phyloP scores from a whole-genome alignment of 1,140 invertebrate species.

The Penaeus vannamei region DNA sequence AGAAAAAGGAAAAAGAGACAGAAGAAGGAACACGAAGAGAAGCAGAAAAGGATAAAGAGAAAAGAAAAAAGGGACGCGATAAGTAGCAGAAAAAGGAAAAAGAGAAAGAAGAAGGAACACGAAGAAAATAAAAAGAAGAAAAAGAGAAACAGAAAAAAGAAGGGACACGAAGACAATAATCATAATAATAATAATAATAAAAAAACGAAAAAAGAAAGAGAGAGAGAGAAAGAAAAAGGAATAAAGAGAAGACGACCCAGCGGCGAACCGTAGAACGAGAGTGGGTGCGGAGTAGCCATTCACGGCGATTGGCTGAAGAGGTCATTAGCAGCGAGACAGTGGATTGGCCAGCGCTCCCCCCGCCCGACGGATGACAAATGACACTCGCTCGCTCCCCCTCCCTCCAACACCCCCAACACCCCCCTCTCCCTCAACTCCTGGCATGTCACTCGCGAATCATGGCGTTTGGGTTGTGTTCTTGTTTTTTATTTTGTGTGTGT shows the following conservation, averaged over 20 bases:
- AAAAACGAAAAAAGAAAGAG: background rate
- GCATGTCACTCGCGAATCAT: constrained; percentile 55
- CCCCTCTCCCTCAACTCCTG: background rate
- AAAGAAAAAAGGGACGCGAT: too few species aligned
- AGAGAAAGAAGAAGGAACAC: too few species aligned
- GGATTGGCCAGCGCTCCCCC: constrained; percentile 44
- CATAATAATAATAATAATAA: background rate
- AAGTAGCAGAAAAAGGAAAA: too few species aligned
- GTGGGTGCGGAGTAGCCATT: constrained; percentile 2
- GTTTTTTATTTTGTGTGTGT: background rate
- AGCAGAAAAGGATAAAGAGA: too few species aligned
- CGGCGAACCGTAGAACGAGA: background rate
- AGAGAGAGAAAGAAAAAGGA: constrained; percentile 21
- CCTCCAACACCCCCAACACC: too few species aligned
- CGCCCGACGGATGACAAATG: constrained; percentile 56
- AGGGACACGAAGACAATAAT: too few species aligned
- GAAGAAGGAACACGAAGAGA: too few species aligned
- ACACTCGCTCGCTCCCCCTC: constrained; percentile 37
- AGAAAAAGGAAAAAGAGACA: too few species aligned
- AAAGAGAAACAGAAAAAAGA: too few species aligned
- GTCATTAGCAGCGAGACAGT: constrained; percentile 54
- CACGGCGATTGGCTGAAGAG: constrained; percentile 50
- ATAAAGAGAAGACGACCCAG: background rate
- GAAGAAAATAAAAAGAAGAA: too few species aligned
- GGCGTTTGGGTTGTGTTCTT: constrained; percentile 3